Base-by-base conservation (phyloP, 2,888 invertebrate species). In the Sinhomidia bicolor region DNA sequence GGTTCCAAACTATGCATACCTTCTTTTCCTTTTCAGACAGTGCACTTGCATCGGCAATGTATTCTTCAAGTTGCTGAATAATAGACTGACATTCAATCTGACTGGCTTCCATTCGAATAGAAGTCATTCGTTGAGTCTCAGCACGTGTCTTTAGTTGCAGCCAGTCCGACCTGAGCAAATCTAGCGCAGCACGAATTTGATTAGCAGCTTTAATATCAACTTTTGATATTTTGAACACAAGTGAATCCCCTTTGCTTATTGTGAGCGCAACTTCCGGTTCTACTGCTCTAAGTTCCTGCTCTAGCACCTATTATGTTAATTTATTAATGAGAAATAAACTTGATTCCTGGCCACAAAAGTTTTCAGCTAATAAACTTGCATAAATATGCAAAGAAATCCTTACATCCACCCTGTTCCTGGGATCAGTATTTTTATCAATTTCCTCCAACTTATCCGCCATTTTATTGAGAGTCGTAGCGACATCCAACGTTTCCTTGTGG, bases 251-350 rank as follows among this genome's bases (percentile, higher is more conserved):
- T 93, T 95, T 95, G 20, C 96, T 96, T 91, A 97, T 96, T 44
- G 96, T 94, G 86, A 96, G 95, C 6, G 96, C 97, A 88, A 96
- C 96, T 93, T 96, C 96, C 1, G 96, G 96, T 12, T 96, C 96
- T 90, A 96, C 93, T 85, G 94, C 94, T 44, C 95, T 95, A 89
- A 96, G 93, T 93, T 96, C 96, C 91, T 94, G 94, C 93, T 96
- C 96, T 90, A 96, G 93, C 88, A 95, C 94, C 96, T 96, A 92
- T n/a, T n/a, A n/a, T n/a, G n/a, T n/a, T 36, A 36, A 36, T 36
- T 36, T 36, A 5, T 36, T n/a, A n/a, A n/a, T n/a, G n/a, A n/a
- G n/a, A n/a, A n/a, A n/a, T n/a, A n/a, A n/a, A n/a, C n/a, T n/a
- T n/a, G n/a, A n/a, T n/a, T n/a, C n/a, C n/a, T n/a, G n/a, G 14